These are phyloP conservation scores for Parotocinclus haroldoi DNA, from an alignment of 2,797 vertebrate genomes.

Conservation along the genomic window DNA sequence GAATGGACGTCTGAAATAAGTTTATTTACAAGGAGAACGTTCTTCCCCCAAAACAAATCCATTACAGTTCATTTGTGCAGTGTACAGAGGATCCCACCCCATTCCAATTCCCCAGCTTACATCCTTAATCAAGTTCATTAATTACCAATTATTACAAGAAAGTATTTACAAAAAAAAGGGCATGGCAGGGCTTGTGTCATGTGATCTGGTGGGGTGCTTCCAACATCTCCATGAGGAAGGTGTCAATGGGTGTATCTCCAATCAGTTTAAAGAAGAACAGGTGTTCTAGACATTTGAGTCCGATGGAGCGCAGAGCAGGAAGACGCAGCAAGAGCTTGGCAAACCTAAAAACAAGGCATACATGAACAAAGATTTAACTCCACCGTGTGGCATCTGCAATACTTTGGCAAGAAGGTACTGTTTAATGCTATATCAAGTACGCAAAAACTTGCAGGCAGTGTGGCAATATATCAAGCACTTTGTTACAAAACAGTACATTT, in stretches of 20 bases:
- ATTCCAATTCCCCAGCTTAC: constrained; percentile 55
- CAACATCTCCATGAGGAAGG: constrained; percentile 98
- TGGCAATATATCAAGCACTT: no score
- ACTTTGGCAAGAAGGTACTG: no score
- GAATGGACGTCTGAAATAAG: constrained; percentile 66
- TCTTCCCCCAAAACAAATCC: constrained; percentile 55
- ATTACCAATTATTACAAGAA: constrained; percentile 64
- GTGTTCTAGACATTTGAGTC: constrained; percentile 93
- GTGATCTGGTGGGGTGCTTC: constrained; percentile 87
- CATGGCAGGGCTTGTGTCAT: constrained; percentile 65
- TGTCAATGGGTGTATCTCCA: constrained; percentile 95
- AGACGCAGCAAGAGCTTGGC: constrained; percentile 91
- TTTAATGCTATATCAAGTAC: no score
- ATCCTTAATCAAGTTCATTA: constrained; percentile 61
- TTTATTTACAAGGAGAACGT: constrained; percentile 69
- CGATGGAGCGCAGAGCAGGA: constrained; percentile 89
- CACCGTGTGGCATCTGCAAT: no score
- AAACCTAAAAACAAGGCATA: constrained; percentile 66
- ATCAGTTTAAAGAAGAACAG: constrained; percentile 98
- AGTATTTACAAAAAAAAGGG: constrained; percentile 65
- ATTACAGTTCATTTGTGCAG: constrained; percentile 62
- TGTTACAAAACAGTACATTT: no score
- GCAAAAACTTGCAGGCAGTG: no score
- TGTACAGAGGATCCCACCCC: constrained; percentile 28
- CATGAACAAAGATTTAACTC: no score